Base-by-base conservation (phyloP, 2,113 vertebrate species). In the Centropus bengalensis region DNA sequence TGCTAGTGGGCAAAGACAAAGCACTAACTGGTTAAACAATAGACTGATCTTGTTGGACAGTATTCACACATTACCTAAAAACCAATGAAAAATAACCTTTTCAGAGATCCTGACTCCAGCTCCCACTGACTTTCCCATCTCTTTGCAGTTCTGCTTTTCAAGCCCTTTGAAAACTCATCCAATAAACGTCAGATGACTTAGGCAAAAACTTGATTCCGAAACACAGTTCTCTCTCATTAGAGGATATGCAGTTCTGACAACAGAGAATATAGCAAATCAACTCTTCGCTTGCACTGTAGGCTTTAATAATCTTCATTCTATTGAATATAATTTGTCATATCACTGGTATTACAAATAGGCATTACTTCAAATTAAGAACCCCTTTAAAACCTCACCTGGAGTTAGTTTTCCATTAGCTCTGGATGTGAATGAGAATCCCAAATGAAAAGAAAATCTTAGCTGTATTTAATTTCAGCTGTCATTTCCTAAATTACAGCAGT, bases 1-100 rank as follows among this genome's bases (percentile, higher is more conserved):
- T 95, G 94, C 89, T 94, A 80, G 92, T 44, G 70, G 94, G 88
- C 83, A 91, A 96, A 96, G 86, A 51, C 73, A 86, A 91, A 95
- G 88, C 93, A 94, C 71, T 94, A 95, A 89, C 92, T 89, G 85
- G 22, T 59, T 85, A 84, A 96, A 96, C 69, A 94, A 81, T 70
- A 82, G 21, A 52, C 74, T 62, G 55, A 90, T 36, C 36, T 91
- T 62, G 44, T 81, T 6, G 5, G 58, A 27, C 30, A 69, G 27
- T 67, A 81, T 90, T 90, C 86, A 71, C 69, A 67, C 6, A 51
- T 88, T 69, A 79, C 28, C 82, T 67, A 89, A 76, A 88, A 91
- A 77, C 22, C 10, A 84, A 38, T 49, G n/a, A 44, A n/a, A 74
- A 2, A 59, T 9, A 87, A 47, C 21, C 42, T 86, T 80, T 88